Evolutionary conservation across 2,888 invertebrate genomes (phyloP).

Genomic region (Rhorus exstirpatorius): DNA sequence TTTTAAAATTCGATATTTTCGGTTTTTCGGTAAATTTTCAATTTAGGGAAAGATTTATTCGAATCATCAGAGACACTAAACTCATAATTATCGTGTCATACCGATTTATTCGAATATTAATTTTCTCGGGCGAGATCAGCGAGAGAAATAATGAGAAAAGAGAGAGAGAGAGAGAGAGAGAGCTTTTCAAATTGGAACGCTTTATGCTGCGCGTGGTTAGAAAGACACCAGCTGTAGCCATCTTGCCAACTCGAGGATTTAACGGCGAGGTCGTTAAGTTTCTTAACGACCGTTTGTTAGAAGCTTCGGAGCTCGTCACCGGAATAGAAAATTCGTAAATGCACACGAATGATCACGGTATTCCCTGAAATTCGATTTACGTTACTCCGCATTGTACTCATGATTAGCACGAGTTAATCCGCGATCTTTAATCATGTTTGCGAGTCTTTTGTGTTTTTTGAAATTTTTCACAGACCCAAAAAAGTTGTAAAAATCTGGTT

Average conservation of each 20-base stretch:
- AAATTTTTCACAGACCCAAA: slow-evolving; percentile 72
- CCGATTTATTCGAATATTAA: background rate
- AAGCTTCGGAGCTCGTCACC: slow-evolving; percentile 74
- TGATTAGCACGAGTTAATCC: background rate
- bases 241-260: slow-evolving; percentile 80
- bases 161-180: too few relatives aligned
- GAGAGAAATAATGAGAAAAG: too few relatives aligned
- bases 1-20: background rate
- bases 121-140: background rate
- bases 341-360: slow-evolving; percentile 2
- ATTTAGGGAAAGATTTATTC: background rate
- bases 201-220: slow-evolving; percentile 15
- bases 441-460: too few relatives aligned
- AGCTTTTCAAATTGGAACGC: slow-evolving; percentile 6
- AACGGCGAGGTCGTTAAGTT: slow-evolving; percentile 82
- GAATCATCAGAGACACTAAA: too few relatives aligned
- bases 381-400: background rate
- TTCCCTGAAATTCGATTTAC: slow-evolving; percentile 57
- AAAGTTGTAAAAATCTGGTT: slow-evolving; percentile 80
- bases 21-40: background rate
- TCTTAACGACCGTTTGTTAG: slow-evolving; percentile 83
- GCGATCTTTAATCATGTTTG: background rate
- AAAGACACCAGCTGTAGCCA: slow-evolving; percentile 81
- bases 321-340: slow-evolving; percentile 78
- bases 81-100: background rate